Base-by-base conservation (phyloP, 1,140 invertebrate genomes). In the Drosophila chauvacae region DNA sequence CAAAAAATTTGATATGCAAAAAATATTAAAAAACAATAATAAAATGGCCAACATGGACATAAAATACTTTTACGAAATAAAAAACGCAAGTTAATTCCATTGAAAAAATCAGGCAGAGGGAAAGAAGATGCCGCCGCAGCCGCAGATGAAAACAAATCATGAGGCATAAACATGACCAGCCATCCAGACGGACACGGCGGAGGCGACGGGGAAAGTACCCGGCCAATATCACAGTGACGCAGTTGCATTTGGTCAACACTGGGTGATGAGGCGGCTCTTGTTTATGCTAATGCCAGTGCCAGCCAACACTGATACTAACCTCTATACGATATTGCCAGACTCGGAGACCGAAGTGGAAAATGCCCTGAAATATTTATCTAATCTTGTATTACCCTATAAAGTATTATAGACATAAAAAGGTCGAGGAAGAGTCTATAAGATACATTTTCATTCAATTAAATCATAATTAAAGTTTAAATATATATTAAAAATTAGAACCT, bases 161-260 rank as follows among this genome's bases (percentile, higher is more conserved):
- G 79, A 68, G 76, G 75, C 63, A 82, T 82, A 68, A 81, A 77
- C 80, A 72, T 87, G 83, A 74, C 44, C 59, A 68, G 62, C 77
- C 69, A 48, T 61, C 58, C 63, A 68, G 50, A 33, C 59, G 56
- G 48, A 58, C 18, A 11, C 14, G 39, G 47, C 44, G 66, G 50
- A 65, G 47, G 66, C 55, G 35, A 28, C 60, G 68, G 56, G 61
- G 47, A 60, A 75, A 80, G 70, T 62, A 62, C 23, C 39, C 61
- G 37, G 47, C 55, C 75, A 66, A 60, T 53, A 61, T 57, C 59
- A 44, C 42, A 83, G 68, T 87, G 84, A 87, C 83, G 83, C 72
- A 82, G 83, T 83, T 87, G 84, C 80, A 83, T 77, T 87, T 83
- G 83, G 83, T 72, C 76, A 82, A 79, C 53, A 56, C 23, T 51